phyloP scores from a whole-genome alignment of 2,797 vertebrate genomes.

The Psittacula derbiana region DNA sequence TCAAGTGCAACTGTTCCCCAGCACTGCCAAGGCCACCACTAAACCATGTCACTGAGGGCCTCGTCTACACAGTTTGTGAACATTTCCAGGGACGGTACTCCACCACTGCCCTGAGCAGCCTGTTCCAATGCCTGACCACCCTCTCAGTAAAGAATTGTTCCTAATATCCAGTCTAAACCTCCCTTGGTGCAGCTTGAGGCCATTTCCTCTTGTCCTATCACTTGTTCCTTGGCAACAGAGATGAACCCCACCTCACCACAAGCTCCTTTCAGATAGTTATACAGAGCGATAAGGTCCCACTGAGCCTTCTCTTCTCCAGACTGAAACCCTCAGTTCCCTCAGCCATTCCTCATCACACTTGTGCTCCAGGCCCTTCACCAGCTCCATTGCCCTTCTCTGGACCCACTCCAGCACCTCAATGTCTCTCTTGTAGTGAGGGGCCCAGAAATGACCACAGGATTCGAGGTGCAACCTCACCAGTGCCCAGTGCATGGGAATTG shows the following conservation, averaged over 20 bases:
- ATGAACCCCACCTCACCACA: not conserved
- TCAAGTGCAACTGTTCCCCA: not conserved
- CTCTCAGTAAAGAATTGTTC: not conserved
- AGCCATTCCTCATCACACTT: not conserved
- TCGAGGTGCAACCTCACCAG: not conserved
- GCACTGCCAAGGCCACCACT: not conserved
- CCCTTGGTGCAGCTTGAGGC: not conserved
- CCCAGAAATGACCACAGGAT: not conserved
- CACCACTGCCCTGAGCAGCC: not conserved
- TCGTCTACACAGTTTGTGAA: not conserved
- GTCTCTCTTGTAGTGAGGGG: not conserved
- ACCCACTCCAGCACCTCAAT: not conserved
- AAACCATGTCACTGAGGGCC: not conserved
- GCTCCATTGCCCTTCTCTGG: not conserved
- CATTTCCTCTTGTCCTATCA: not conserved
- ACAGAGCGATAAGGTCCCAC: not conserved
- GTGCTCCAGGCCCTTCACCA: not conserved
- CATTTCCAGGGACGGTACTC: not conserved
- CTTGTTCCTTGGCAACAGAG: not conserved
- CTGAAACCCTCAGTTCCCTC: not conserved
- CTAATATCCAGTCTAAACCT: not conserved
- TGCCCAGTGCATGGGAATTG: not conserved
- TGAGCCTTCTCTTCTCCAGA: not conserved
- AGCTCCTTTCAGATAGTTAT: not conserved
- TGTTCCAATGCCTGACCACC: not conserved